Evolutionary conservation across 2,797 vertebrate genomes (phyloP).

Genomic region (Sebastes ruberrimus): DNA sequence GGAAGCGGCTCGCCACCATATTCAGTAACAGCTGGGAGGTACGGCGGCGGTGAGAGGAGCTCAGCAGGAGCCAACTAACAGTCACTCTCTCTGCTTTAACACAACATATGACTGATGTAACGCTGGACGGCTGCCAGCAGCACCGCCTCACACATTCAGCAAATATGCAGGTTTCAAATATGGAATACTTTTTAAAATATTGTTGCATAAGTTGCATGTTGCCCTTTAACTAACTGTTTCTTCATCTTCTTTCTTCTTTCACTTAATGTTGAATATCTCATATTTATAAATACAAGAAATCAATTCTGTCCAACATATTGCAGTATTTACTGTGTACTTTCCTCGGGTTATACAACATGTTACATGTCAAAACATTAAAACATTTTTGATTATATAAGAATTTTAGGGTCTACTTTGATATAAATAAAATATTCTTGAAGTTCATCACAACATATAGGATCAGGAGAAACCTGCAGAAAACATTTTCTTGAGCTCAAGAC

Average conservation of each 20-base stretch:
- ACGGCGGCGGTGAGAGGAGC: constrained; percentile 59
- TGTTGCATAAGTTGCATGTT: too few species aligned
- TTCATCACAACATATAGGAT: background rate
- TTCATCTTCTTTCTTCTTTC: background rate
- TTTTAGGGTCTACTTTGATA: background rate
- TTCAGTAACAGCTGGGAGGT: constrained; percentile 79
- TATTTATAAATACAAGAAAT: background rate
- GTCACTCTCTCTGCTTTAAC: constrained; percentile 36
- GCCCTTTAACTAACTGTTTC: background rate
- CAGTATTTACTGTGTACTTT: background rate
- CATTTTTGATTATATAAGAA: background rate
- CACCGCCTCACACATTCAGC: background rate
- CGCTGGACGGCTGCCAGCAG: constrained; percentile 60
- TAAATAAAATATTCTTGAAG: background rate
- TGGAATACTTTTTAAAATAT: background rate
- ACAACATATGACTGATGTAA: constrained; percentile 49
- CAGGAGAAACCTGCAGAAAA: background rate
- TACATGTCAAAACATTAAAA: background rate
- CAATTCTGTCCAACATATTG: background rate
- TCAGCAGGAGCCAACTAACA: constrained; percentile 75
- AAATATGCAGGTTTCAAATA: background rate
- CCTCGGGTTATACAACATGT: background rate
- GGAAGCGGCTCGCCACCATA: constrained; percentile 63
- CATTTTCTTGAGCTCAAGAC: background rate
- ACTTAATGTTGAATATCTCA: background rate